Evolutionary conservation across 2,797 vertebrate species (phyloP), one percentile per base, ranked within the genome.

Genomic region (Silurus lanzhouensis): DNA sequence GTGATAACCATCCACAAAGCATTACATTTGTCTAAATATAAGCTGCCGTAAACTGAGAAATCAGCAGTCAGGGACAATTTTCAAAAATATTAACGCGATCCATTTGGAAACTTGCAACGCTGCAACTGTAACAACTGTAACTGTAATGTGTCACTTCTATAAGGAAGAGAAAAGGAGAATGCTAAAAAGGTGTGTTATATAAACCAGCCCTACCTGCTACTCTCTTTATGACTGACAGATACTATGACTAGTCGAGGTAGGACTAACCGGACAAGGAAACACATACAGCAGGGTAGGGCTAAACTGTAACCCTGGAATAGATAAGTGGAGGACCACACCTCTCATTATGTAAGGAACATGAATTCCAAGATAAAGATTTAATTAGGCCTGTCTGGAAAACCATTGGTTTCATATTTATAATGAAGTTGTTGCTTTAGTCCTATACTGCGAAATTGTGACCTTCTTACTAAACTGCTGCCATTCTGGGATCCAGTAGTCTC

Each of bases 121-220:
- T 82, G 72, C 10, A 86, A 31, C 52, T 44, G 6, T 17, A 3
- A 38, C 55, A 63, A 46, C 27, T 27, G 31, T 31, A 31, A 31
- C 31, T 31, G 31, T 31, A 76, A 38, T 4, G 61, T 84, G 61
- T 84, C 61, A 15, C 76, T 76, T 27, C 67, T 70, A 76, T 77
- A 25, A 83, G 81, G 64, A 58, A 78, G 71, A 61, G 81, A 84
- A 88, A 84, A 79, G 20, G 22, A 74, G 57, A 27, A 10, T 15
- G 12, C 38, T 25, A 67, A 63, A 63, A 80, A 74, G 86, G 89
- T 85, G 86, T 89, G 86, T 89, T 83, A 57, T 75, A 52, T 85
- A 88, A 90, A 89, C 89, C 86, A 89, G 89, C 85, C 78, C 67
- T 86, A 89, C 87, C 89, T 89, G 89, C 87, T 89, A 38, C 31